Conservation (phyloP, 2,113 vertebrate species). For the Stictonetta naevosa region DNA sequence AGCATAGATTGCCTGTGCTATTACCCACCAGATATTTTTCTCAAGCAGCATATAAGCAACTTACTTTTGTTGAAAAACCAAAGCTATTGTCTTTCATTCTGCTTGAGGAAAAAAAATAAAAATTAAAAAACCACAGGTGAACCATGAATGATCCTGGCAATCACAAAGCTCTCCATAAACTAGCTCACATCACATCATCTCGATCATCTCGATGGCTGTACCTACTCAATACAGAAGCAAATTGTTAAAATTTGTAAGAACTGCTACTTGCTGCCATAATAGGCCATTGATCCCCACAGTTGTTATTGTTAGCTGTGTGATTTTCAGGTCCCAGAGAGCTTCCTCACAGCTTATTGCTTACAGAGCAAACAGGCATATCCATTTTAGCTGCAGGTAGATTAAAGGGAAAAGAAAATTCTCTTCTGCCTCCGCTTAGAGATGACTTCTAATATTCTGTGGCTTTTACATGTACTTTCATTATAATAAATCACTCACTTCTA, state of each 20-base stretch:
- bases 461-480: neutral
- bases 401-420: neutral
- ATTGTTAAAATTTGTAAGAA: neutral
- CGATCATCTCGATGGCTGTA: neutral
- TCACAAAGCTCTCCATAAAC: neutral
- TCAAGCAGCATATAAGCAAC: neutral
- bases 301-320: fast-evolving
- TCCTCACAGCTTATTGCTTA: neutral
- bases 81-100: neutral
- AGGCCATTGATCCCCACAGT: neutral
- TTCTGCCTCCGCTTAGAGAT: neutral
- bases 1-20: neutral
- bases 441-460: neutral
- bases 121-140: neutral
- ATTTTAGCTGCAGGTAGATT: neutral
- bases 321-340: neutral
- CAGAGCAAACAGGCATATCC: neutral
- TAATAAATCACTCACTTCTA: neutral
- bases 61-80: neutral
- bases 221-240: neutral
- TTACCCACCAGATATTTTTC: neutral
- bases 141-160: neutral
- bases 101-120: neutral
- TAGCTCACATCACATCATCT: neutral
- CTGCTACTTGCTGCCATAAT: neutral